These are phyloP conservation scores for Trypoxylon attenuatum DNA, from an alignment of 2,888 invertebrate genomes.

Conservation along the genomic window DNA sequence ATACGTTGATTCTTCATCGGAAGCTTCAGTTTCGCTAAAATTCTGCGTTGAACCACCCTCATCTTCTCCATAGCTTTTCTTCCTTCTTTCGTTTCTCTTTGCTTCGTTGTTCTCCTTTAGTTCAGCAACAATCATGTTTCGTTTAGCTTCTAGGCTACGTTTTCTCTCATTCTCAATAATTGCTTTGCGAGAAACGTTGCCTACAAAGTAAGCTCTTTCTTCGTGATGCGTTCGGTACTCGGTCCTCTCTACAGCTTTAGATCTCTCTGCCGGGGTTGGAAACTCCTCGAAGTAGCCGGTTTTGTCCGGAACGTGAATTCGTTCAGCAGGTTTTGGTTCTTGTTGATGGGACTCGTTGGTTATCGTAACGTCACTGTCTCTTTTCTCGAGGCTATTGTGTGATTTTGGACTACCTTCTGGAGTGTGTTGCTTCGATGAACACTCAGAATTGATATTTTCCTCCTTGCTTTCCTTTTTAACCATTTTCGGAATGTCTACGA, in stretches of 20 bases:
- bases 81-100: conserved; percentile 64
- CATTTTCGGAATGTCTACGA: conserved; percentile 83
- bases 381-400: conserved; percentile 55
- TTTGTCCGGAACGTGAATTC: conserved; percentile 68
- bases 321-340: conserved; percentile 71
- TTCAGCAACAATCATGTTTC: conserved; percentile 70
- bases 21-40: conserved; percentile 71
- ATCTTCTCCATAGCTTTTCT: conserved; percentile 64
- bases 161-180: conserved; percentile 72
- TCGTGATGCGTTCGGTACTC: conserved; percentile 63
- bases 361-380: conserved; percentile 66
- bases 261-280: conserved; percentile 71
- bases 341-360: conserved; percentile 61
- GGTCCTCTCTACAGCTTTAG: conserved; percentile 64
- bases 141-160: conserved; percentile 70
- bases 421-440: conserved; percentile 50
- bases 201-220: conserved; percentile 69
- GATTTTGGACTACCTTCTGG: conserved; percentile 48
- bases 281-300: conserved; percentile 67
- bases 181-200: conserved; percentile 71
- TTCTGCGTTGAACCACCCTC: conserved; percentile 69
- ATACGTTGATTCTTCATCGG: conserved; percentile 75
- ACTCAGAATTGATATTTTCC: conserved; percentile 50
- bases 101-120: conserved; percentile 70
- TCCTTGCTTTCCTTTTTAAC: conserved; percentile 74